Evolutionary conservation across 2,888 invertebrate genomes (phyloP), one percentile per base, ranked within the genome.

Genomic region (Endomychus coccineus): DNA sequence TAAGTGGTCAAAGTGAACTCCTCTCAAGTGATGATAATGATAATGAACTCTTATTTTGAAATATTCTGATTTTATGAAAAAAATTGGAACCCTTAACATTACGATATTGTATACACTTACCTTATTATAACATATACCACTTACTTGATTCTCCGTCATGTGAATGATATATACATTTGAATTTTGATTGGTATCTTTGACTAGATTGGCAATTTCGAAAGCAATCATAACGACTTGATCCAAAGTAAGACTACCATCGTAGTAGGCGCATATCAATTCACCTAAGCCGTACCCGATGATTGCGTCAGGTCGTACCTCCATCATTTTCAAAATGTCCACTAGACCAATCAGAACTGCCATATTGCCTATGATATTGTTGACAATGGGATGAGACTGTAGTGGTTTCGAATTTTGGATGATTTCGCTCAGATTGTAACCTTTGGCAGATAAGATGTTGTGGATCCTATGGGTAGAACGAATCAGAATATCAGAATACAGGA

Each of bases 301-400:
- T 4, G 36, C 36, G 23, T 50, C 48, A 3, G 54, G 50, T n/a
- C 46, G 35, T 1, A 64, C 10, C 28, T 71, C 70, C 36, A 75
- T 47, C 6, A 67, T 54, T 50, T 68, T 73, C 21, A 77, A 49
- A 2, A 77, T 43, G 43, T 75, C 73, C 44, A 52, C 45, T 4
- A 62, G 29, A 15, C 51, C 54, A 19, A 61, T 42, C 45, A 79
- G 86, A 10, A 84, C 75, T 9, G 85, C 79, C 2, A 39, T 14
- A 13, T 34, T 34, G 14, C 39, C 39, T 14, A 39, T n/a, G 9
- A 39, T 22, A 22, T 30, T 23, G 12, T 23, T 19, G 2, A 25
- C 13, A 2, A 30, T 25, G 3, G 34, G 25, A 28, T 27, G 28
- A 12, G 21, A 10, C 4, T 16, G 12, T 2, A 12, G 10, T 2